These are phyloP conservation scores for Apodemia duryi DNA, from an alignment of 2,888 invertebrate species.

Conservation along the genomic window DNA sequence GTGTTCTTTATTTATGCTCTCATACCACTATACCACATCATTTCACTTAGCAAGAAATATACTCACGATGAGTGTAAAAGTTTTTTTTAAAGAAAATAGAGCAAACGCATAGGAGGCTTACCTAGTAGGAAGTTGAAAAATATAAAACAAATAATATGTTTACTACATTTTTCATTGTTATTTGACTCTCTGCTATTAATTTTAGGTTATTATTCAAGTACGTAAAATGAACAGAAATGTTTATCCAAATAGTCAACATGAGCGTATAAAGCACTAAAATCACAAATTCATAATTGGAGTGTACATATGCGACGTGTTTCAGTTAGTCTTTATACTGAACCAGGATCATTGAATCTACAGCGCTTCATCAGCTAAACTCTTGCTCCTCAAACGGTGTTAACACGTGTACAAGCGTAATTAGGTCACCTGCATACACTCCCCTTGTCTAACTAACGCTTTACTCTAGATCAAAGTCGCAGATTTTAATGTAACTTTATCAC, in stretches of 20 bases:
- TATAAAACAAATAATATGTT: constrained; percentile 9
- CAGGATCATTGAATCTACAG: constrained; percentile 1
- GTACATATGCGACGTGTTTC: not conserved
- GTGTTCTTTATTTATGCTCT: no score
- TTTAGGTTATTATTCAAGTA: no score
- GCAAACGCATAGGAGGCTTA: no score
- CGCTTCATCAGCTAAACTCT: constrained; percentile 5
- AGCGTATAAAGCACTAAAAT: not conserved
- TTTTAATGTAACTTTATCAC: not conserved
- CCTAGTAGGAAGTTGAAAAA: not conserved
- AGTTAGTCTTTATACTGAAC: constrained; percentile 2
- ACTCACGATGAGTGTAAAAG: no score
- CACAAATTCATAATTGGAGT: not conserved
- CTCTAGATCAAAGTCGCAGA: not conserved
- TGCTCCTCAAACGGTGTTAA: constrained; percentile 3
- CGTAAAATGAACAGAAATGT: no score
- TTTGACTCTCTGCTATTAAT: no score
- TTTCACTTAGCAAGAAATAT: no score
- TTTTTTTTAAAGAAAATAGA: no score
- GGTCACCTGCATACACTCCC: not conserved
- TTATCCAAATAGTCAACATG: not conserved
- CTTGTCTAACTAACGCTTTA: not conserved
- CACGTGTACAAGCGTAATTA: not conserved
- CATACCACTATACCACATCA: no score
- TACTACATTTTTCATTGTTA: not conserved